Percentiles rank a stretch among this genome's conserved stretches.
phyloP scores from a whole-genome alignment of 2,888 invertebrate genomes.

The Spatulosminthurus flaviceps region DNA sequence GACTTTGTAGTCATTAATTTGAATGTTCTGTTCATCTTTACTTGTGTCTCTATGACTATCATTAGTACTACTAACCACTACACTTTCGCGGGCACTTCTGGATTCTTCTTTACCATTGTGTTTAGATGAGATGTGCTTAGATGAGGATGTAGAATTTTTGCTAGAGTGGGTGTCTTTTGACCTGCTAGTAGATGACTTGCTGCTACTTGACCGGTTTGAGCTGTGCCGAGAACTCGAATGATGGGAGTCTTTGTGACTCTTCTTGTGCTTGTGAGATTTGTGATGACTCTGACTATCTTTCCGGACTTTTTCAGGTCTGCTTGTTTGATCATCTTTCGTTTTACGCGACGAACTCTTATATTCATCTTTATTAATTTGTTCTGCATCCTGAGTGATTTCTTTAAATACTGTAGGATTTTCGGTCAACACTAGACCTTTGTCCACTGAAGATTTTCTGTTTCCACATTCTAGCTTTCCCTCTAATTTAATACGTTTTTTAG shows the following conservation, averaged over 20 bases:
- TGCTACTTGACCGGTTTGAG: background rate
- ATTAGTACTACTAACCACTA: background rate
- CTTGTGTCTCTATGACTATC: background rate
- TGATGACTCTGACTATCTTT: constrained; percentile 10
- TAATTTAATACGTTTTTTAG: background rate
- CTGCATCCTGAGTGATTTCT: background rate
- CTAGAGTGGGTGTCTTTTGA: background rate
- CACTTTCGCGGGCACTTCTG: no score
- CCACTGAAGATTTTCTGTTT: background rate
- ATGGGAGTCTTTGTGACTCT: background rate
- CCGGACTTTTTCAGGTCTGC: background rate
- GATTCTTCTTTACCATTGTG: no score
- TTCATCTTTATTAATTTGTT: background rate
- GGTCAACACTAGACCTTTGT: no score
- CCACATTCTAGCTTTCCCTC: background rate
- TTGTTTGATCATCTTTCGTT: background rate
- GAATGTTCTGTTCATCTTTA: background rate
- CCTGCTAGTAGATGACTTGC: background rate
- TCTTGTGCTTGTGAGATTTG: constrained; percentile 21
- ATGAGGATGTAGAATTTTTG: background rate
- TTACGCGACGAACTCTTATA: background rate
- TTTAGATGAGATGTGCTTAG: background rate
- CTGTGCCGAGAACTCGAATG: background rate
- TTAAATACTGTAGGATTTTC: background rate
- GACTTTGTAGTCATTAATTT: background rate